Evolutionary conservation across 1,140 invertebrate genomes (phyloP).

Genomic region (Papilio aristodemus): DNA sequence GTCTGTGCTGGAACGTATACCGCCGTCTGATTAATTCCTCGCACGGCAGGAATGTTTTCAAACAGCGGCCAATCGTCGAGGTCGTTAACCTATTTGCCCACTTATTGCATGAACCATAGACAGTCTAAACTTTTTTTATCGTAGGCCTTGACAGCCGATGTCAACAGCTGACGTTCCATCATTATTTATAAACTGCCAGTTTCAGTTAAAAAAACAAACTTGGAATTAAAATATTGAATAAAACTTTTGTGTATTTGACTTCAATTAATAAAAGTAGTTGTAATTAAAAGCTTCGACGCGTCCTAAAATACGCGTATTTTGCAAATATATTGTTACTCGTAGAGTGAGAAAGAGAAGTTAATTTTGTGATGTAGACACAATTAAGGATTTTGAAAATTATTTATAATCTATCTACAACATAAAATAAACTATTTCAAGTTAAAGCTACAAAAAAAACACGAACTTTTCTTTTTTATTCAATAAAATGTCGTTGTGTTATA

Average conservation of each 20-base stretch:
- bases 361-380: no score
- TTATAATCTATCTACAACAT: no score
- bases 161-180: neutral
- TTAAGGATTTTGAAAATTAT: no score
- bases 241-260: neutral
- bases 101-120: constrained; percentile 7
- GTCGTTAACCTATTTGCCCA: constrained; percentile 33
- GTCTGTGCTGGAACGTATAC: constrained; percentile 6
- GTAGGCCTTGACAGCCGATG: neutral
- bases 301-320: no score
- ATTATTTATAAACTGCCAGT: constrained; percentile 10
- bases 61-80: constrained; percentile 25
- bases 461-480: neutral
- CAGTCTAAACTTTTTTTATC: constrained; percentile 18
- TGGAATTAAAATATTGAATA: neutral
- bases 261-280: neutral
- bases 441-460: neutral
- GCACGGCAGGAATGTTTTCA: constrained; percentile 24
- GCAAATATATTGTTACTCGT: no score
- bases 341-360: no score
- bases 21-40: constrained; percentile 28
- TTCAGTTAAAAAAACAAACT: neutral
- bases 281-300: neutral
- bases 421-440: no score
- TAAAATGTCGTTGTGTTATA: neutral